Evolutionary conservation across 2,888 invertebrate genomes (phyloP), one percentile per base, ranked within the genome.

Genomic region (Dioctria linearis): DNA sequence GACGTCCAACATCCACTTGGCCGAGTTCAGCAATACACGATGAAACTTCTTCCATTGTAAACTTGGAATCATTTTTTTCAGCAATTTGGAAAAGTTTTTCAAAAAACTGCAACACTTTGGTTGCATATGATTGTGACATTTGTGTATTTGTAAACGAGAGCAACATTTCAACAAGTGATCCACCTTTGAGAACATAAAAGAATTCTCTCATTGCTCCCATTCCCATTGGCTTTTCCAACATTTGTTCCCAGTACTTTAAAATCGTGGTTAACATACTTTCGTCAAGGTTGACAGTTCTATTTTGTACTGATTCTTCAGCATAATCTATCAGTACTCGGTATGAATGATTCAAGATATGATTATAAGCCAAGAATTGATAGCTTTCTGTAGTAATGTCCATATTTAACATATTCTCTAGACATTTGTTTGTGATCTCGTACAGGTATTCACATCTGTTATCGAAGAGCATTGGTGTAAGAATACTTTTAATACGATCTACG

Each of bases 141-240:
- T 93, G 92, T 0, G 94, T 93, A 79, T 93, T 94, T 0, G 96
- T 93, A 3, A 96, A 95, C 0, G 96, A 94, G 75, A 98, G 90
- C 57, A 98, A 89, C 11, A 97, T 91, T 83, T 94, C 94, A 0
- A 95, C 94, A 59, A 97, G 91, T 82, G 93, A 93, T 84, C 92
- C 92, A 42, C 91, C 91, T 0, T 92, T 92, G 2, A 91, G 90
- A 0, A 91, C 90, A 3, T 91, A 92, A 86, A 97, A 97, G 85
- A 97, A 96, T 80, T 92, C 91, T 85, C 96, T 94, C 85, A 97
- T 92, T 0, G 97, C 97, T 85, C 93, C 92, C 82, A 95, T 92
- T 0, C 96, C 97, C 0, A 94, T 92, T 0, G 94, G 92, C 82
- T 95, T 95, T 78, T 97, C 96, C 39, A 98, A 88, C 83, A 96